These are phyloP conservation scores for Paraplagusia blochii DNA, from an alignment of 2,113 vertebrate species.

Conservation along the genomic window DNA sequence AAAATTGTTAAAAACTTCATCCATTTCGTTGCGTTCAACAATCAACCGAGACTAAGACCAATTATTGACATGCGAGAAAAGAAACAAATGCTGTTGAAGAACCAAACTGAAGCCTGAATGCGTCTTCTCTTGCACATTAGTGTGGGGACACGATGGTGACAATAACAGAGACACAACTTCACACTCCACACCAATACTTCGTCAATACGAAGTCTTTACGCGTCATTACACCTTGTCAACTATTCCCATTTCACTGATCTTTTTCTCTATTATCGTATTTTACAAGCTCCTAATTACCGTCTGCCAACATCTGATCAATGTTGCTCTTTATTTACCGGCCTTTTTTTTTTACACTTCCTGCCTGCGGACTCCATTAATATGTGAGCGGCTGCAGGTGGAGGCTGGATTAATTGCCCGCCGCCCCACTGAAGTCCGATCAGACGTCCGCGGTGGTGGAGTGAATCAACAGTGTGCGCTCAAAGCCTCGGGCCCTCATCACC, in stretches of 20 bases:
- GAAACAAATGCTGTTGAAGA: constrained; percentile 6
- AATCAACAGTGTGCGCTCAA: constrained; percentile 29
- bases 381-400: constrained; percentile 36
- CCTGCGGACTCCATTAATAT: constrained; percentile 22
- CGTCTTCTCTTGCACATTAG: too few species aligned
- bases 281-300: constrained; percentile 7
- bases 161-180: constrained; percentile 13
- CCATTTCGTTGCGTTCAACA: background rate
- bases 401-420: constrained; percentile 32
- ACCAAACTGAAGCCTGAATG: constrained; percentile 52
- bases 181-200: background rate
- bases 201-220: background rate
- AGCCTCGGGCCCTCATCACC: constrained; percentile 35
- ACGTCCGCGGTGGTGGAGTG: constrained; percentile 35
- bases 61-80: constrained; percentile 44
- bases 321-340: constrained; percentile 15
- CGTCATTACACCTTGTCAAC: background rate
- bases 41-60: background rate
- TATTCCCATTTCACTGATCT: constrained; percentile 1
- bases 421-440: constrained; percentile 28
- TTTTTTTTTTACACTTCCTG: constrained; percentile 9
- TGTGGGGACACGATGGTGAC: too few species aligned
- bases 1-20: constrained; percentile 23
- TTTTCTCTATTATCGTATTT: background rate
- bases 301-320: background rate